Base-by-base conservation (phyloP, 2,888 invertebrate genomes). In the Actias luna region DNA sequence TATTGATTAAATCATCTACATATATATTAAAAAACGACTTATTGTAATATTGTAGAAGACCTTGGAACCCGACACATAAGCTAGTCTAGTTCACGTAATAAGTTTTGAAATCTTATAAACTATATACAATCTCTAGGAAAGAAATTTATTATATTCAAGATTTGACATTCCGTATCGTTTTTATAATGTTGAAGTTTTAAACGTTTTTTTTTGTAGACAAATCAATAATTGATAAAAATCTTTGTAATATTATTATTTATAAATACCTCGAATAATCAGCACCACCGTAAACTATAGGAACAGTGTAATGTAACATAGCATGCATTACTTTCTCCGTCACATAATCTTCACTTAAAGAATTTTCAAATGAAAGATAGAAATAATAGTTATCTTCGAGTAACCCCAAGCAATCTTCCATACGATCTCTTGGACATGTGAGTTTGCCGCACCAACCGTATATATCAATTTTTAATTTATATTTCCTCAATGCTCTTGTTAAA, bases 241-340 rank as follows among this genome's bases (percentile, higher is more conserved):
- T 18, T 42, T 18, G 8, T 7, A 18, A n/a, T 18, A 42, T 8
- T 50, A 50, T 50, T 50, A 50, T 50, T 12, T 22, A 18, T 0
- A 39, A 25, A 36, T 75, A 89, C 89, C 89, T 84, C 1, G 81
- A 83, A 82, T 96, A 96, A 83, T 96, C 93, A 27, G 94, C 94
- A n/a, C 94, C 95, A 2, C 96, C 95, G 85, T 93, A 95, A 8
- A 95, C 95, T 35, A 96, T 93, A 0, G 96, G 96, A 22, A 96
- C 90, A 2, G 95, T 87, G 73, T 94, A 93, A 82, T 94, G 93
- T 69, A 93, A 92, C 59, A 93, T 74, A 1, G 93, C 80, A 69
- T 87, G 77, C 65, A 89, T 65, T 59, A 90, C 57, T 60, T 85
- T 85, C 62, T 89, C 89, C 0, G 89, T 85, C 12, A 91, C 88